A percentile compares a stretch with the other conserved stretches of the same genome.
These are phyloP conservation scores for Halictus quadricinctus DNA, from an alignment of 2,888 invertebrate genomes.

Conservation along the genomic window DNA sequence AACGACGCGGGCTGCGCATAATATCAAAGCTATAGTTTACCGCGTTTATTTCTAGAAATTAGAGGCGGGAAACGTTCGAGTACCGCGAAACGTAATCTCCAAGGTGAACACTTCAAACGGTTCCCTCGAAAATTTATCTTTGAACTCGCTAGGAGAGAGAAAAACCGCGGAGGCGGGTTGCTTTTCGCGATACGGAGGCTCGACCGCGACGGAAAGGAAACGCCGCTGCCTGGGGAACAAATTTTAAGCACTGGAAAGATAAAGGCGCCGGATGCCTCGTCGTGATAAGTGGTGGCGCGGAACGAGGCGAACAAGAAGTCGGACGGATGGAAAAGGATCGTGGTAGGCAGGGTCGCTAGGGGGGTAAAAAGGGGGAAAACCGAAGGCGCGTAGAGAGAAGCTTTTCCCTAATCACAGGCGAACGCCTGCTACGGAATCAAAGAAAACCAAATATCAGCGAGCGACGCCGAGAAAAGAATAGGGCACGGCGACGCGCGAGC, in stretches of 20 bases:
- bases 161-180: not conserved
- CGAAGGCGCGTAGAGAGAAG: constrained; percentile 51
- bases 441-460: constrained; percentile 72
- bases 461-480: constrained; percentile 63
- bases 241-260: constrained; percentile 30
- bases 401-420: constrained; percentile 70
- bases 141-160: not conserved
- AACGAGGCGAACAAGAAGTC: constrained; percentile 28
- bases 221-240: not conserved
- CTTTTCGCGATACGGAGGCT: not conserved
- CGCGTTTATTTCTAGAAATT: constrained; percentile 43
- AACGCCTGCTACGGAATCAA: constrained; percentile 64
- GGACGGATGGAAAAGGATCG: constrained; percentile 10
- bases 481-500: constrained; percentile 43
- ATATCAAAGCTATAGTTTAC: constrained; percentile 43
- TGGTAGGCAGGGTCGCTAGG: not conserved
- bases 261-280: constrained; percentile 39
- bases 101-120: constrained; percentile 2
- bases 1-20: constrained; percentile 26
- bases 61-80: constrained; percentile 33
- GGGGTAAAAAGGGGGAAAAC: constrained; percentile 1
- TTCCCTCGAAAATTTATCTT: not conserved
- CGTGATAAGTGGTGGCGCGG: constrained; percentile 36
- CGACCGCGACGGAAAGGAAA: not conserved
- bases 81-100: constrained; percentile 15